Conservation (phyloP, 2,888 invertebrate genomes). For the Caprella mutica region DNA sequence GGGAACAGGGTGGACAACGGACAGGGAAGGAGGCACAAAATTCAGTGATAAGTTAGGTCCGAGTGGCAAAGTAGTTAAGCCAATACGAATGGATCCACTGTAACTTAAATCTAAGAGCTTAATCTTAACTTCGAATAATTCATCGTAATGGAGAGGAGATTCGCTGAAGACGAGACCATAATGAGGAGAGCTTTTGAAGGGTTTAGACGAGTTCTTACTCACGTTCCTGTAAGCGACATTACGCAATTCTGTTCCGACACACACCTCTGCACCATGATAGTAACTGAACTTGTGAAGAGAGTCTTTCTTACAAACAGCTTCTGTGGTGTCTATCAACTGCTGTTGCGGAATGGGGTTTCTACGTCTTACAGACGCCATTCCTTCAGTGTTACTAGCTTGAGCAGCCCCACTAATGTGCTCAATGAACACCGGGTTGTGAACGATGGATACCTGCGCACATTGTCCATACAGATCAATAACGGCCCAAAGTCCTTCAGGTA, state of each 20-base stretch:
- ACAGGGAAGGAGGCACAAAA: conserved; percentile 54
- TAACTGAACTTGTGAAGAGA: conserved; percentile 7
- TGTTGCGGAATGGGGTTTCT: not conserved
- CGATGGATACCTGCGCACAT: conserved; percentile 71
- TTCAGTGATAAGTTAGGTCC: conserved; percentile 51
- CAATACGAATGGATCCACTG: conserved; percentile 62
- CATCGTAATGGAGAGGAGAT: not conserved
- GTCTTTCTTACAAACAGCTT: not conserved
- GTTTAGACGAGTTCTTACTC: not conserved
- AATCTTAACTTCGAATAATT: not conserved
- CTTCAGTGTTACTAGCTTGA: too few relatives aligned
- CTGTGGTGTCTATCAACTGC: not conserved
- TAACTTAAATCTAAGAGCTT: not conserved
- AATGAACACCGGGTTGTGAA: conserved; percentile 35
- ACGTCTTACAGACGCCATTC: too few relatives aligned
- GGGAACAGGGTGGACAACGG: conserved; percentile 45
- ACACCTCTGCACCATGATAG: not conserved
- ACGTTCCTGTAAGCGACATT: not conserved
- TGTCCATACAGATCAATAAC: conserved; percentile 92
- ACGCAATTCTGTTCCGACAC: not conserved
- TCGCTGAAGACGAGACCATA: conserved; percentile 3
- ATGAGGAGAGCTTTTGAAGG: not conserved
- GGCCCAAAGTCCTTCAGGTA: conserved; percentile 63
- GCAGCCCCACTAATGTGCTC: conserved; percentile 43
- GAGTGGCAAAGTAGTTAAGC: conserved; percentile 52